Conservation (phyloP, 1,140 invertebrate genomes). For the Trachymyrmex septentrionalis region DNA sequence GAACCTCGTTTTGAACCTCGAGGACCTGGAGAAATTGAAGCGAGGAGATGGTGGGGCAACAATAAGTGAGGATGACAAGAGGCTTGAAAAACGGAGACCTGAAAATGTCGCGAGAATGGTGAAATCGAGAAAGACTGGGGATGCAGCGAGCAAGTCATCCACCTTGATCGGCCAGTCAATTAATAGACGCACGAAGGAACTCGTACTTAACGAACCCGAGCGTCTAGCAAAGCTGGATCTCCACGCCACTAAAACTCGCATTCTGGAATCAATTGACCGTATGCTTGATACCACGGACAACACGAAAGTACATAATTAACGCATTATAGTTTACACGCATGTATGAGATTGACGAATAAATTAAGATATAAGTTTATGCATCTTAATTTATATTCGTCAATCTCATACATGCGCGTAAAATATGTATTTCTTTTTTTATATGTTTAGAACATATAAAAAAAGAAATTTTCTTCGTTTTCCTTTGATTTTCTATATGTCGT, state of each 20-base stretch:
- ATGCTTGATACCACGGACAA: conserved; percentile 17
- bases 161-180: conserved; percentile 28
- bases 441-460: not conserved
- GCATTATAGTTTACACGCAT: too few species aligned
- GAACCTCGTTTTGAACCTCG: not conserved
- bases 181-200: conserved; percentile 20
- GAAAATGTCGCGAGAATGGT: not conserved
- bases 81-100: not conserved
- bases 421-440: not conserved
- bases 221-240: conserved; percentile 78
- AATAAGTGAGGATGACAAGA: not conserved
- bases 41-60: not conserved
- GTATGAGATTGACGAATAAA: too few species aligned
- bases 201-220: not conserved
- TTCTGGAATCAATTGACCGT: conserved; percentile 84
- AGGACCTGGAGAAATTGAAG: conserved; percentile 15
- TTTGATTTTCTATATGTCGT: too few species aligned
- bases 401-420: not conserved
- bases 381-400: not conserved
- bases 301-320: conserved; percentile 20
- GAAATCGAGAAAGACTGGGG: conserved; percentile 22
- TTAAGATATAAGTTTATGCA: not conserved
- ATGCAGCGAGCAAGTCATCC: conserved; percentile 13
- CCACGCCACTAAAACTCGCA: conserved; percentile 83
- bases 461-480: too few species aligned